These are phyloP conservation scores for Sylvia atricapilla DNA, from an alignment of 2,113 vertebrate genomes.

Conservation along the genomic window DNA sequence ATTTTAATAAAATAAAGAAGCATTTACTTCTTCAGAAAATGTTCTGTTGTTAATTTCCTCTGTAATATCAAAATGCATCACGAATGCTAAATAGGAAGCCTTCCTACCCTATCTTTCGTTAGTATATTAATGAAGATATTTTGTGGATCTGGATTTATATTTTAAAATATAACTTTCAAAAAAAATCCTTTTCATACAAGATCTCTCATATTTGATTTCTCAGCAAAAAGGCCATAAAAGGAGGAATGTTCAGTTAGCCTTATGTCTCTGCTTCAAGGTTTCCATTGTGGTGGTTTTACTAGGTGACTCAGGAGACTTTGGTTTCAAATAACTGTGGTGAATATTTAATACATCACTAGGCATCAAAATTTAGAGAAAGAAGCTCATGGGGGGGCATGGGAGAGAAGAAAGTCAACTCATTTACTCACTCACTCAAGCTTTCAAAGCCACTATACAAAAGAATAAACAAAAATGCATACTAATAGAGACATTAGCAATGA, in stretches of 20 bases:
- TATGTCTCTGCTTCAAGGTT: not conserved
- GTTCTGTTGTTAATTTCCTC: not conserved
- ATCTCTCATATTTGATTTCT: not conserved
- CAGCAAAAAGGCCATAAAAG: not conserved
- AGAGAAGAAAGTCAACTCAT: not conserved
- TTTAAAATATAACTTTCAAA: not conserved
- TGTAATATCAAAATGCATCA: not conserved
- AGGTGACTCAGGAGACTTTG: not conserved
- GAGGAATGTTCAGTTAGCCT: not conserved
- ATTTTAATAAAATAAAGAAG: not conserved
- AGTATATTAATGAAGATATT: not conserved
- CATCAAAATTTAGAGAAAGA: not conserved
- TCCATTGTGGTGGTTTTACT: not conserved
- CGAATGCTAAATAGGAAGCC: not conserved
- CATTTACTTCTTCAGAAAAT: not conserved
- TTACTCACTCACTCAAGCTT: not conserved
- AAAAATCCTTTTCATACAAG: not conserved
- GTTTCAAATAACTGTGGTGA: not conserved
- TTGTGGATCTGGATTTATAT: not conserved
- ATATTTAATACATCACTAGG: not conserved
- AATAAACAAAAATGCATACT: not conserved
- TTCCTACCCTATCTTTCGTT: not conserved
- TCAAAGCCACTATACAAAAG: not conserved
- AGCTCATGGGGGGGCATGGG: not conserved
- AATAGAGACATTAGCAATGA: not conserved